These are phyloP conservation scores for Xestia ashworthii DNA, from an alignment of 2,888 invertebrate species.

Conservation along the genomic window DNA sequence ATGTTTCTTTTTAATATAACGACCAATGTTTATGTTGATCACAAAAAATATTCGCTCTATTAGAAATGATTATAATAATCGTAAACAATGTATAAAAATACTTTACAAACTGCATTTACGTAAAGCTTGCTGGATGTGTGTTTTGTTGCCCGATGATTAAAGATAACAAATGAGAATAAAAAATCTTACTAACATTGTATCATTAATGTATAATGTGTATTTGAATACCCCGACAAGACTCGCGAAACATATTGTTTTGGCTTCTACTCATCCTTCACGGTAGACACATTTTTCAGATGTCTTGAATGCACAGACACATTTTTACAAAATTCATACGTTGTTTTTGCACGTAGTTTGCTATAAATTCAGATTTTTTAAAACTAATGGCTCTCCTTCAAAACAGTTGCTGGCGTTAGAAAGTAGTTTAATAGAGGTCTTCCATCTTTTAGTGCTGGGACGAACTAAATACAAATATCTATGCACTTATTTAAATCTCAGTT, in stretches of 20 bases:
- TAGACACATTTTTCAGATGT: constrained; percentile 51
- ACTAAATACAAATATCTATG: neutral
- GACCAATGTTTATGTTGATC: constrained; percentile 39
- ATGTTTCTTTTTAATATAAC: constrained; percentile 47
- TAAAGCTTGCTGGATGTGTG: constrained; percentile 19
- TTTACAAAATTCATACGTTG: constrained; percentile 44
- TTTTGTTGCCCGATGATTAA: constrained; percentile 20
- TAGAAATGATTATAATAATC: constrained; percentile 26
- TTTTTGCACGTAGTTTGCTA: constrained; percentile 40
- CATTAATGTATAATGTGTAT: constrained; percentile 52
- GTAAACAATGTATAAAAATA: constrained; percentile 27
- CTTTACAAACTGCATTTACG: constrained; percentile 17
- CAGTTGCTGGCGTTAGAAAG: constrained; percentile 21
- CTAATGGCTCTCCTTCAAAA: constrained; percentile 11
- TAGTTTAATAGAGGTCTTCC: constrained; percentile 13
- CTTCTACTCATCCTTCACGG: constrained; percentile 45
- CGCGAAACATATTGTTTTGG: constrained; percentile 53
- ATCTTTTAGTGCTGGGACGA: neutral
- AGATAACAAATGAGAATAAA: constrained; percentile 22
- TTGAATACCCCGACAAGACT: constrained; percentile 44
- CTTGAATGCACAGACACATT: constrained; percentile 54
- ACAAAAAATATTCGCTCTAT: constrained; percentile 43
- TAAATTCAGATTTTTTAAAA: constrained; percentile 40
- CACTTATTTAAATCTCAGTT: neutral
- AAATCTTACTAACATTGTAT: constrained; percentile 22